Percentiles rank a stretch among this genome's conserved stretches.
Evolutionary conservation across 2,888 invertebrate species (phyloP).

Genomic region (Aphodius sticticus): DNA sequence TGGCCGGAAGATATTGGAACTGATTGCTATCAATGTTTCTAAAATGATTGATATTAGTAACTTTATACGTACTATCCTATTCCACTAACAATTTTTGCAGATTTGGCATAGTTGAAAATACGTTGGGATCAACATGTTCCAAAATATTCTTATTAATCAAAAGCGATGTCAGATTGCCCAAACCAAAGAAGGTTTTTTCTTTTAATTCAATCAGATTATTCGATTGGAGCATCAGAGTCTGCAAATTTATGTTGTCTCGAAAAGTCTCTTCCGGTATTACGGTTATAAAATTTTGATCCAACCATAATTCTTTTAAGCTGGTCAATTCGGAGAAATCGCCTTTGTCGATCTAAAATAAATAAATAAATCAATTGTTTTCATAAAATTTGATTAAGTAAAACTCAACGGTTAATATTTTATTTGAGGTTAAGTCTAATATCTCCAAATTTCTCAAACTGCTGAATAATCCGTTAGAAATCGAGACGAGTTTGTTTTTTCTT

Average conservation of each 20-base stretch:
- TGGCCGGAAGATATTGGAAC: conserved; percentile 72
- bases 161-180: conserved; percentile 71
- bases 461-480: conserved; percentile 62
- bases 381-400: background rate
- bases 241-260: conserved; percentile 64
- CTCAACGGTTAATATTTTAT: conserved; percentile 61
- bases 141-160: conserved; percentile 77
- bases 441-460: conserved; percentile 62
- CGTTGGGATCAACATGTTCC: conserved; percentile 68
- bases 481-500: conserved; percentile 64
- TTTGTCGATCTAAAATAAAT: conserved; percentile 61
- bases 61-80: background rate
- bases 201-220: conserved; percentile 73
- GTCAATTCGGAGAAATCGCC: conserved; percentile 65
- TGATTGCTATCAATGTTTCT: conserved; percentile 81
- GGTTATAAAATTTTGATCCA: conserved; percentile 73
- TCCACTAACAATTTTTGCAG: conserved; percentile 74
- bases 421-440: conserved; percentile 65
- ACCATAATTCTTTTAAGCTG: conserved; percentile 69
- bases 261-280: conserved; percentile 68
- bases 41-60: conserved; percentile 48
- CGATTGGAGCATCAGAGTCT: conserved; percentile 73
- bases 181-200: conserved; percentile 68
- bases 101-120: conserved; percentile 70
- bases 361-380: background rate